phyloP scores from a whole-genome alignment of 2,113 vertebrate genomes.

The Platichthys stellatus region DNA sequence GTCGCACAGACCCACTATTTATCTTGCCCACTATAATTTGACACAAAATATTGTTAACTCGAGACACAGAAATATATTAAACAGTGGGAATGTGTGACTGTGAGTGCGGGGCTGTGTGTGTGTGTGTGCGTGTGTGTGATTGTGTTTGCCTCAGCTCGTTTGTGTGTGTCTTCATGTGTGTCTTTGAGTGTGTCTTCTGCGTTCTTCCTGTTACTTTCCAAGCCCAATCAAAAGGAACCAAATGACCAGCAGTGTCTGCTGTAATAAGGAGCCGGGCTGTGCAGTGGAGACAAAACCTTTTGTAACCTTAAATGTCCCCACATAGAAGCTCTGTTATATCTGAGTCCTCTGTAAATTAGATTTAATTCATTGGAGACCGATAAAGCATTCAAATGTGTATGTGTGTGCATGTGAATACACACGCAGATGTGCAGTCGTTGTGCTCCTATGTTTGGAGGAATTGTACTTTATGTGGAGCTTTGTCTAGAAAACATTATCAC shows the following conservation, averaged over 20 bases:
- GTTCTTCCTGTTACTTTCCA: conserved; percentile 46
- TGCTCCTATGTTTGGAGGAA: conserved; percentile 31
- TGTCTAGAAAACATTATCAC: conserved; percentile 48
- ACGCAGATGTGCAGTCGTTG: background rate
- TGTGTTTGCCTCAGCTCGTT: conserved; percentile 38
- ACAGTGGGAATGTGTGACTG: conserved; percentile 68
- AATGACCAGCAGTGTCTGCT: conserved; percentile 65
- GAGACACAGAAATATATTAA: conserved; percentile 80
- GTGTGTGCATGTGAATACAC: conserved; percentile 5
- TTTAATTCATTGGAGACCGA: conserved; percentile 65
- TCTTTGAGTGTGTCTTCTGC: conserved; percentile 25
- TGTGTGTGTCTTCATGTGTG: conserved; percentile 9
- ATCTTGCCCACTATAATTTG: conserved; percentile 80
- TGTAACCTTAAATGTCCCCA: conserved; percentile 63
- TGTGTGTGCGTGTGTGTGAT: conserved; percentile 20
- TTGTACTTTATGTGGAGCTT: conserved; percentile 26
- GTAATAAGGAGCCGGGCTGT: conserved; percentile 63
- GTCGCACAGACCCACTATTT: conserved; percentile 74
- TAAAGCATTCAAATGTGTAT: conserved; percentile 59
- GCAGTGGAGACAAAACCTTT: conserved; percentile 57
- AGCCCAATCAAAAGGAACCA: conserved; percentile 36
- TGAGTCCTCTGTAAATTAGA: conserved; percentile 68
- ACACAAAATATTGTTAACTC: conserved; percentile 81
- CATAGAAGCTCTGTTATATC: conserved; percentile 66
- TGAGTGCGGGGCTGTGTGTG: conserved; percentile 46